These are phyloP conservation scores for Stichopus horrens DNA, from an alignment of 53 echinoderm and acorn worm species.

Conservation along the genomic window DNA sequence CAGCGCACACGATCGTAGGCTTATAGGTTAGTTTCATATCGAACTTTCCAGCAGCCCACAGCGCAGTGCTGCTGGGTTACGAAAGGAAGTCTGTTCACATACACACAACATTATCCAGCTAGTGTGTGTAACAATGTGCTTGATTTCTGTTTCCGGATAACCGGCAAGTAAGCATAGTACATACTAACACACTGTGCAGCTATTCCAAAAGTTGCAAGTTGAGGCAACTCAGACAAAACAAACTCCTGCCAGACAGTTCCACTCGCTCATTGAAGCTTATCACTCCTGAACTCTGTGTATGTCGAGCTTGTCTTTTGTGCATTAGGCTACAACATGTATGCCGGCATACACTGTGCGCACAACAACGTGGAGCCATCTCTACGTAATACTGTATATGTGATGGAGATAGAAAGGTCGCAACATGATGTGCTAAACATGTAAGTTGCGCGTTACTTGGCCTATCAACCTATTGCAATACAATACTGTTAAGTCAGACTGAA, in stretches of 20 bases:
- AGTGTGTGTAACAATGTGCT: neutral
- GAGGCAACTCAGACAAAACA: slow-evolving; percentile 38
- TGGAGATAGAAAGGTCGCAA: neutral
- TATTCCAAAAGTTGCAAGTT: neutral
- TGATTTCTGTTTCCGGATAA: slow-evolving; percentile 7
- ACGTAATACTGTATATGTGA: neutral
- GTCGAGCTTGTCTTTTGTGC: neutral
- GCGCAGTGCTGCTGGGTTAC: too few relatives aligned
- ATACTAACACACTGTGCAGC: neutral
- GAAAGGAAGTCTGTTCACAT: too few relatives aligned
- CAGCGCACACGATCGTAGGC: too few relatives aligned
- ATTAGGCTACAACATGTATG: neutral
- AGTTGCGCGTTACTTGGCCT: slow-evolving; percentile 20
- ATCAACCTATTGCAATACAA: slow-evolving; percentile 38
- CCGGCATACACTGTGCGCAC: neutral
- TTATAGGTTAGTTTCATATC: too few relatives aligned
- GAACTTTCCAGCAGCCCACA: too few relatives aligned
- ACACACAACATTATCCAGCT: neutral
- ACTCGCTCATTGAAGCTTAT: slow-evolving; percentile 21
- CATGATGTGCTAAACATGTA: neutral
- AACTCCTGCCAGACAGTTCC: slow-evolving; percentile 20
- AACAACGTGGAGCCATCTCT: too few relatives aligned
- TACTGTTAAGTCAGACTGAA: slow-evolving; percentile 16
- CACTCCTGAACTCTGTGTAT: neutral
- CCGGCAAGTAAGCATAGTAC: neutral